phyloP scores from a whole-genome alignment of 2,888 invertebrate genomes.

The Clivina fossor region DNA sequence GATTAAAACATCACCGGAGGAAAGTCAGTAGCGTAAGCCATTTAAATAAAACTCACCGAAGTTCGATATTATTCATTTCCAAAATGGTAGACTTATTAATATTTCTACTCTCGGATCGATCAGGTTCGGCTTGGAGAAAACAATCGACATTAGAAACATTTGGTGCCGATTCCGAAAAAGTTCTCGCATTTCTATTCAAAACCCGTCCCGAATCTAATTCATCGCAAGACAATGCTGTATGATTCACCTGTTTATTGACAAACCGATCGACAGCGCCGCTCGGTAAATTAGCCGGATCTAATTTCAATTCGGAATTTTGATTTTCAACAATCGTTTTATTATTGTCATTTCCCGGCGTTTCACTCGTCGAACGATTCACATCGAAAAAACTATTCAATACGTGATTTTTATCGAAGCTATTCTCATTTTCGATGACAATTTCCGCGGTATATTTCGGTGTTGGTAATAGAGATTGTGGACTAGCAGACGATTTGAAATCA shows the following conservation, averaged over 20 bases:
- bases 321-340: constrained; percentile 1
- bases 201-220: constrained; percentile 15
- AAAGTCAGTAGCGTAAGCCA: constrained; percentile 15
- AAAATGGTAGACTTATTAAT: constrained; percentile 38
- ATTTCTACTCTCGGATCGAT: constrained; percentile 41
- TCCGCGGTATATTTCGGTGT: constrained; percentile 55
- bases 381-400: constrained; percentile 56
- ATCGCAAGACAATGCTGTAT: constrained; percentile 24
- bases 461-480: constrained; percentile 46
- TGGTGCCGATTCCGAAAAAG: constrained; percentile 22
- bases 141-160: constrained; percentile 26
- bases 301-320: constrained; percentile 9
- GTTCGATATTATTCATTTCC: constrained; percentile 48
- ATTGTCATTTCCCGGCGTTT: neutral
- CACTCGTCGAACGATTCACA: constrained; percentile 9
- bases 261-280: neutral
- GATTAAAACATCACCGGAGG: constrained; percentile 22
- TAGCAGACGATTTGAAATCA: constrained; percentile 51
- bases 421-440: constrained; percentile 56
- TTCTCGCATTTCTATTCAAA: constrained; percentile 5
- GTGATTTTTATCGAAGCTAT: constrained; percentile 54
- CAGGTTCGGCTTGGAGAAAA: constrained; percentile 43
- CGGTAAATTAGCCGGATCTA: constrained; percentile 15
- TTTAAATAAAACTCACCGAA: constrained; percentile 46
- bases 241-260: neutral